Conservation (phyloP, 2,888 invertebrate species). For the Leucania comma region DNA sequence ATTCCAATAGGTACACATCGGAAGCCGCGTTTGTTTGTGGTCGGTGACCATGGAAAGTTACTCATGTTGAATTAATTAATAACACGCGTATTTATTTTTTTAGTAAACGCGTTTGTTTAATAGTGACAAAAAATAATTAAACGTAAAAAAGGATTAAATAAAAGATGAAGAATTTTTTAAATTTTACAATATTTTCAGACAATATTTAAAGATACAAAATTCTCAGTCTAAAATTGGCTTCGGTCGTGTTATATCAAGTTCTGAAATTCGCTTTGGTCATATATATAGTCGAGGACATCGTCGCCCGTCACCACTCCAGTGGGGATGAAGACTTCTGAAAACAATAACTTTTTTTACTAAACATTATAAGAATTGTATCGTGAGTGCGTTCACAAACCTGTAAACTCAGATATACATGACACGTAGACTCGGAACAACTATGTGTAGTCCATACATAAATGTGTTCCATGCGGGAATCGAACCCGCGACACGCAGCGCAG, state of each 20-base stretch:
- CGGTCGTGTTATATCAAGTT: constrained; percentile 4
- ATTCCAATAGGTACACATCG: not conserved
- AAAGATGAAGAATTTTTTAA: too few species aligned
- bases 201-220: too few species aligned
- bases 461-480: too few species aligned
- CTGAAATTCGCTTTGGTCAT: not conserved
- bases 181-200: too few species aligned
- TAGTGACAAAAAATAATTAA: not conserved
- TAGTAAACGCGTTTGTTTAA: not conserved
- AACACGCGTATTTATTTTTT: not conserved
- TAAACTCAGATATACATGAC: too few species aligned
- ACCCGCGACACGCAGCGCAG: too few species aligned
- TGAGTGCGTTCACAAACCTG: too few species aligned
- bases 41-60: not conserved
- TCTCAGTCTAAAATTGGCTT: not conserved
- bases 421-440: too few species aligned
- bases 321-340: constrained; percentile 8
- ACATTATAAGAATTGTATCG: too few species aligned
- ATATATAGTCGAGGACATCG: constrained; percentile 26
- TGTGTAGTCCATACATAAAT: too few species aligned
- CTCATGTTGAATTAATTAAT: not conserved
- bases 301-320: constrained; percentile 13
- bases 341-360: too few species aligned
- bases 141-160: too few species aligned
- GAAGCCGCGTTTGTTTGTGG: not conserved